Conservation (phyloP, 2,797 vertebrate species). For the Euphonia xanthogaster region DNA sequence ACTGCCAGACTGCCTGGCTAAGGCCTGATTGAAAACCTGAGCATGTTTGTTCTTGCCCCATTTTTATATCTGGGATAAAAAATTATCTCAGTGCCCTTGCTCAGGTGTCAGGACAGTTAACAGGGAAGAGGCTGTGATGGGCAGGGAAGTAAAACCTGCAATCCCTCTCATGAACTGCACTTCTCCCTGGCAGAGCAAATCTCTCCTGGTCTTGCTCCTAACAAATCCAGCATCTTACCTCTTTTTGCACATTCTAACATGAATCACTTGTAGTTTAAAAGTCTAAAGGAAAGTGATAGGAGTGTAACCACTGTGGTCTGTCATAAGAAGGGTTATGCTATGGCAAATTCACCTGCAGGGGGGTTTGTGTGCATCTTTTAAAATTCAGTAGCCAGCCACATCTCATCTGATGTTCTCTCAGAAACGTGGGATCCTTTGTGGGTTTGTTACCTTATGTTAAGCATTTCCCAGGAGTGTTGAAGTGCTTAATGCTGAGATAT, state of each 20-base stretch:
- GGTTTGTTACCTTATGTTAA: background rate
- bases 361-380: background rate
- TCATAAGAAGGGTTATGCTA: background rate
- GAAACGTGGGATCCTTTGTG: background rate
- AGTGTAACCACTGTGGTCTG: background rate
- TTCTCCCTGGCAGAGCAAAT: background rate
- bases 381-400: background rate
- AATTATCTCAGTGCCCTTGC: slow-evolving; percentile 8
- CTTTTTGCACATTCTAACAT: background rate
- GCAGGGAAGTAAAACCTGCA: background rate
- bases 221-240: background rate
- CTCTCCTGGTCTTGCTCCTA: background rate
- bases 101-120: background rate
- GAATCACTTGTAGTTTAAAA: background rate
- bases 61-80: slow-evolving; percentile 29
- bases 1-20: background rate
- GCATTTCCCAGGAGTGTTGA: background rate
- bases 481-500: background rate
- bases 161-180: background rate
- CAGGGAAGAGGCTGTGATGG: background rate
- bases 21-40: slow-evolving; percentile 4
- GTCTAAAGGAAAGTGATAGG: background rate
- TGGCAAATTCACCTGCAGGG: background rate
- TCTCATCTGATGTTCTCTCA: background rate
- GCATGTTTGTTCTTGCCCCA: background rate